phyloP scores from a whole-genome alignment of 2,113 vertebrate species.

The Hippotragus niger region DNA sequence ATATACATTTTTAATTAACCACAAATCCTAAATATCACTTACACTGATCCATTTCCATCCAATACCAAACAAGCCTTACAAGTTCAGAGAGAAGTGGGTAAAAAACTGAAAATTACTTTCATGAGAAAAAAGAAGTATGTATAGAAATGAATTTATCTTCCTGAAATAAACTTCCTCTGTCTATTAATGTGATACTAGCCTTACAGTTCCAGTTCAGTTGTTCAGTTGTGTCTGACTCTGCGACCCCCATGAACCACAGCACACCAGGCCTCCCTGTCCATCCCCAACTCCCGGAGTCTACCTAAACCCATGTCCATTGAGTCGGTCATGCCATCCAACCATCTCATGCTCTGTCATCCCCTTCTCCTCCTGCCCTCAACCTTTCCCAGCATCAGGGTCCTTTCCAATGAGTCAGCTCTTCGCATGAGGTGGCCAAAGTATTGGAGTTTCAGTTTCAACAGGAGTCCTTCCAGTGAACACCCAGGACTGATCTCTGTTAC shows the following conservation, averaged over 20 bases:
- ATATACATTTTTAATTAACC: background rate
- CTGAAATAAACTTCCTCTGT: background rate
- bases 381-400: background rate
- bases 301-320: background rate
- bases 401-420: background rate
- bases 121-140: background rate
- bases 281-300: fast-evolving
- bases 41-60: background rate
- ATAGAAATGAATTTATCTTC: background rate
- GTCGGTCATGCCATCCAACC: background rate
- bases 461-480: background rate
- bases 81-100: background rate
- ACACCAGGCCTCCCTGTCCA: background rate
- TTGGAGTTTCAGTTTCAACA: background rate
- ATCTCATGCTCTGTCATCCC: background rate
- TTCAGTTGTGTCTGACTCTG: background rate
- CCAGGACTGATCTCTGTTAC: too few relatives aligned
- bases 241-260: background rate
- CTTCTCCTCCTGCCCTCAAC: background rate
- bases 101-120: background rate
- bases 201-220: background rate
- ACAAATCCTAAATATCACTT: background rate
- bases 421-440: background rate
- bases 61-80: background rate
- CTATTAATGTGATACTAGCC: background rate